Evolutionary conservation across 37 sponge, comb jelly and placozoan genomes (phyloP).

Genomic region (Aplysina aerophoba): DNA sequence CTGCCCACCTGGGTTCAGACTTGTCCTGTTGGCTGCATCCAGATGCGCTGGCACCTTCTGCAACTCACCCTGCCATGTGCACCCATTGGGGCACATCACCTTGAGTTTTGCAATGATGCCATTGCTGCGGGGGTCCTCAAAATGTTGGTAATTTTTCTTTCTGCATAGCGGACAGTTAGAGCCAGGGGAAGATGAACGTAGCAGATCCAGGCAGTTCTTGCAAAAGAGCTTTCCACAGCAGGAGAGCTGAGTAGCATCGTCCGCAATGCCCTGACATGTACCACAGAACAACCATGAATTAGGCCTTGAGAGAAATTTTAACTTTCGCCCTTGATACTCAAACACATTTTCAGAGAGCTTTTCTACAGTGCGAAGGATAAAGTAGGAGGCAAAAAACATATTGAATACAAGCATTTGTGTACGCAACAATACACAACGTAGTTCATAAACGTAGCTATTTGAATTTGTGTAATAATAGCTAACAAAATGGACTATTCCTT

Average conservation of each 20-base stretch:
- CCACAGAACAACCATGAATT: conserved; percentile 18
- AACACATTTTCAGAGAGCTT: background rate
- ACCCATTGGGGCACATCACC: conserved; percentile 35
- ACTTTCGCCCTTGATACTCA: conserved; percentile 18
- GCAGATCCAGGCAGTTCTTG: conserved; percentile 11
- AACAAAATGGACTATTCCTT: too few species aligned
- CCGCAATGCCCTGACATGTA: conserved; percentile 2
- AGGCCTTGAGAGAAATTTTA: background rate
- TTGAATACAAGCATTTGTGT: too few species aligned
- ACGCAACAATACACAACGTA: too few species aligned
- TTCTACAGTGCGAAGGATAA: too few species aligned
- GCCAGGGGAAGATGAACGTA: conserved; percentile 6
- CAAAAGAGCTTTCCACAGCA: conserved; percentile 33
- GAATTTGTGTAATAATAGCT: too few species aligned
- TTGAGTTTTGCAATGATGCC: conserved; percentile 22
- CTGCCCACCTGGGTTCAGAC: background rate
- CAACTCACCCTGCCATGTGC: conserved; percentile 28
- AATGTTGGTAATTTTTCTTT: background rate
- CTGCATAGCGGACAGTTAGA: conserved; percentile 8
- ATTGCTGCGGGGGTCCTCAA: conserved; percentile 31
- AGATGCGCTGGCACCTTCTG: conserved; percentile 7
- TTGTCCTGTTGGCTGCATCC: background rate
- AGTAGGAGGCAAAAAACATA: too few species aligned
- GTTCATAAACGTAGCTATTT: too few species aligned
- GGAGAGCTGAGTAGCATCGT: conserved; percentile 29